Base-by-base conservation (phyloP, 2,113 vertebrate species). In the Ceyx cyanopectus region DNA sequence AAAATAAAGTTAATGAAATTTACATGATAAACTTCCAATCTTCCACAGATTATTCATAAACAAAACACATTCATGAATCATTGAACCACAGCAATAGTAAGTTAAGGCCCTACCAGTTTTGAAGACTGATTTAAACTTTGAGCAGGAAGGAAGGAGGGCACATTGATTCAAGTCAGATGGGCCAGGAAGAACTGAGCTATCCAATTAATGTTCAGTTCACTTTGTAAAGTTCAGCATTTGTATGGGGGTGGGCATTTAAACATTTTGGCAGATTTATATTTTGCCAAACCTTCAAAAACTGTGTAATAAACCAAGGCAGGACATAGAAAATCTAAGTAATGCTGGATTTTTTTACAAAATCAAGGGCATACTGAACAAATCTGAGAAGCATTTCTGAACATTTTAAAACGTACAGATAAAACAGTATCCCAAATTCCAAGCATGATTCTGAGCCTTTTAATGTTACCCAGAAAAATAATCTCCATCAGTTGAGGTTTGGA, bases 41-140 rank as follows among this genome's bases (percentile, higher is more conserved):
- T 96, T 94, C 94, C 94, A 97, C 90, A 96, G 88, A 93, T 89
- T 93, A 69, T 84, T 72, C 32, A 81, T 88, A 81, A 95, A 86
- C 91, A 93, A 97, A 97, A 93, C 57, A 43, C 94, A 94, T 97
- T 97, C 90, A 95, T 85, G 90, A 96, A 97, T 97, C 76, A 96
- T 95, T 89, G 89, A 94, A 89, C 93, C 95, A 94, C 91, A 95
- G 86, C 73, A 86, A 80, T 1, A 77, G 41, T 74, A 77, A 95
- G 85, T 37, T 74, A 77, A 95, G 85, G 94, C 92, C 92, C 94
- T 87, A 34, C 77, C 50, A 26, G 26, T 73, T 89, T 48, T 81
- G 83, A 80, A 94, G 50, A 60, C 27, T 40, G 68, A 82, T 81
- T 95, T 43, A 70, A 92, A 87, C 72, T 69, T 61, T 65, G 86